These are phyloP conservation scores for Tachysurus fulvidraco DNA, from an alignment of 2,113 vertebrate genomes.

Conservation along the genomic window DNA sequence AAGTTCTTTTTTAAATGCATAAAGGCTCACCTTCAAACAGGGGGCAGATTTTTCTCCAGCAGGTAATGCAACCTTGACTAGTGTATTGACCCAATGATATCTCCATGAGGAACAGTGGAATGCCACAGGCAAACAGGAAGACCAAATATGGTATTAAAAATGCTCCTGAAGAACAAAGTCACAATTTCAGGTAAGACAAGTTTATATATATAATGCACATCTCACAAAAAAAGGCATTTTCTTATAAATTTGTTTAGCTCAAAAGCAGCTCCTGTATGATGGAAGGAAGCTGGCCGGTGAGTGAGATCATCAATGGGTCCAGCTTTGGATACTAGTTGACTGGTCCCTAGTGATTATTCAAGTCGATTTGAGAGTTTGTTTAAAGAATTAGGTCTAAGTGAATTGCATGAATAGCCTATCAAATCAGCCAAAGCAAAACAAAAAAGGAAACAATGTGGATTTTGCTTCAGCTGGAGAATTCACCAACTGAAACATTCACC, in stretches of 20 bases:
- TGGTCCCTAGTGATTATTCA: neutral
- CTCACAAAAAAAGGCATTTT: neutral
- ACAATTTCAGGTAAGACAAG: neutral
- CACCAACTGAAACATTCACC: neutral
- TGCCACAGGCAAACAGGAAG: conserved; percentile 76
- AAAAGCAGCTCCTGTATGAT: neutral
- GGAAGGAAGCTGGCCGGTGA: neutral
- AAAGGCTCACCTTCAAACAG: conserved; percentile 75
- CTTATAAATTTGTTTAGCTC: neutral
- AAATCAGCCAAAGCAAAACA: neutral
- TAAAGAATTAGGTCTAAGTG: no score
- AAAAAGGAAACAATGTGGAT: neutral
- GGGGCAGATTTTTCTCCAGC: conserved; percentile 78
- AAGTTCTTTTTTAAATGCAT: neutral
- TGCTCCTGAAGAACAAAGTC: conserved; percentile 63
- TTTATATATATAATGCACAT: neutral
- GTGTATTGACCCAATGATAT: conserved; percentile 76
- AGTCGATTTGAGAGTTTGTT: neutral
- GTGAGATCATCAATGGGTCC: neutral
- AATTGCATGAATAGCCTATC: neutral
- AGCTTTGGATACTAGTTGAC: neutral
- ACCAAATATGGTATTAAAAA: conserved; percentile 77
- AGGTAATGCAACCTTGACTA: conserved; percentile 74
- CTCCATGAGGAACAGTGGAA: conserved; percentile 77
- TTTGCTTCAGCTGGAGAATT: no score